phyloP scores from a whole-genome alignment of 2,113 vertebrate species.

The Dinomys branickii region DNA sequence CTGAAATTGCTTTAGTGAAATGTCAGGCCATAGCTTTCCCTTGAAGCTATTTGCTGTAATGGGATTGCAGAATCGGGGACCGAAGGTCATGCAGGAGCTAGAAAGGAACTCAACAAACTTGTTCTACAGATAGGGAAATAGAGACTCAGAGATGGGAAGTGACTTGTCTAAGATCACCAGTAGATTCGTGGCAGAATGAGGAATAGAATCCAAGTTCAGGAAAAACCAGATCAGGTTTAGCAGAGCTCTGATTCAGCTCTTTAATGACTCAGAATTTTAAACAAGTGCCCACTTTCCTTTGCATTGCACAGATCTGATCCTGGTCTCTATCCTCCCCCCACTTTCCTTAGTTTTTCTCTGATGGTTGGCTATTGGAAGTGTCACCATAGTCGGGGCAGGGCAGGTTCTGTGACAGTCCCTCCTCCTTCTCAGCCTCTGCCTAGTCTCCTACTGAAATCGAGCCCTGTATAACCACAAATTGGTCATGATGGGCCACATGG shows the following conservation, averaged over 20 bases:
- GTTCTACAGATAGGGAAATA: neutral
- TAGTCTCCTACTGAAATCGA: too few species aligned
- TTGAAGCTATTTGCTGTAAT: neutral
- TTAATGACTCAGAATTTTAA: neutral
- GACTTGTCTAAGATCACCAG: neutral
- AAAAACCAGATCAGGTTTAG: neutral
- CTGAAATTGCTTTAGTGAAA: neutral
- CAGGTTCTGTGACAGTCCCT: neutral
- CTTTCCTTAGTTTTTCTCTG: neutral
- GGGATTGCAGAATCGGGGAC: neutral
- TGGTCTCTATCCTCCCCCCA: neutral
- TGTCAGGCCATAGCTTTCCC: neutral
- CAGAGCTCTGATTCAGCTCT: neutral
- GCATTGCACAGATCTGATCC: neutral
- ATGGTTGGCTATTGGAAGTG: neutral
- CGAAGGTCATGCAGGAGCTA: accelerated
- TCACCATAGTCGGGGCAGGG: neutral
- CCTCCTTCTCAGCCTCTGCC: neutral
- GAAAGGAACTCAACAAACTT: neutral
- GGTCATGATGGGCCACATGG: neutral
- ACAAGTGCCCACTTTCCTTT: neutral
- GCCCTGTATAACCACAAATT: too few species aligned
- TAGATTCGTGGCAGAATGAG: neutral
- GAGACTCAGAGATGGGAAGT: neutral
- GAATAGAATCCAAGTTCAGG: neutral